Evolutionary conservation across 2,888 invertebrate genomes (phyloP), one percentile per base, ranked within the genome.

Genomic region (Macrophya annulata): DNA sequence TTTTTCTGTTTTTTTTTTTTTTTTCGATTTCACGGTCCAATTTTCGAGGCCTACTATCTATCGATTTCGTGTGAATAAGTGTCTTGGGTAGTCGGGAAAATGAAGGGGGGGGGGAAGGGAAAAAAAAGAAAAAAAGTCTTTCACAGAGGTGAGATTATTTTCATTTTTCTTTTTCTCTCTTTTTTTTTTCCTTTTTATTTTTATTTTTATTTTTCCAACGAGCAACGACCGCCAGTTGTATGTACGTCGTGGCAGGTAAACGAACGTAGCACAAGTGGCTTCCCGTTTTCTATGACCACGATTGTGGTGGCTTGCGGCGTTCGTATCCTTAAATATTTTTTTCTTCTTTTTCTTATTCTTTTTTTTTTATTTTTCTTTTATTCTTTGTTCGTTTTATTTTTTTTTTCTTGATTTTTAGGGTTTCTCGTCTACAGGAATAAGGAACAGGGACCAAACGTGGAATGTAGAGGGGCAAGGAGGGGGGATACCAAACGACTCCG

Each of bases 21-120:
- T 76, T 76, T 76, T 31, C 72, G 72, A 74, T 74, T 74, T 74
- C 72, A 74, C 72, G 72, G 72, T 74, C 72, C 72, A 74, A 74
- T 74, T 74, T 55, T 74, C 72, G 72, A 74, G n/a, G 17, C 72
- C 72, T 45, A 45, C 72, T 45, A 45, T 74, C 72, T 31, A 45
- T 74, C 72, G 72, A 74, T 74, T 9, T 45, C 43, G 45, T 10
- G 21, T 21, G 72, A 74, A 74, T 74, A 45, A 74, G 43, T 68
- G 37, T 68, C 68, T 15, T 17, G 31, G 31, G 17, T 2, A 15
- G 68, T 31, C 37, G 15, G 31, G 17, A 15, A 68, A 37, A 74
- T 10, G 72, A 74, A 12, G 72, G 40, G 31, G 31, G 31, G n/a
- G n/a, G n/a, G n/a, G n/a, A n/a, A n/a, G n/a, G n/a, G n/a, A n/a